Percentiles rank a stretch among this genome's conserved stretches.
phyloP scores from a whole-genome alignment of 2,888 invertebrate species.

The Danaus chrysippus region DNA sequence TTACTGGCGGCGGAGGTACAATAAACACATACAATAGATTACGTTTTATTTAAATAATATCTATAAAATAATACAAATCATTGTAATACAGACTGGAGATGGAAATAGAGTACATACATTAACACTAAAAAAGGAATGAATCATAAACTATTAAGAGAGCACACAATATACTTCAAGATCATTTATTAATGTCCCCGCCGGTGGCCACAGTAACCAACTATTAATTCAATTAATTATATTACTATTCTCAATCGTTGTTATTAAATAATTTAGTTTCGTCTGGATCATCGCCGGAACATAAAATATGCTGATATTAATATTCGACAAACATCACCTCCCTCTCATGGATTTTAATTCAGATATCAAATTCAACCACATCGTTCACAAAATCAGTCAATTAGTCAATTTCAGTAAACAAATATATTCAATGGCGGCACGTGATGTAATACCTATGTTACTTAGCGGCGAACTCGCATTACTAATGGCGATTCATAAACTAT shows the following conservation, averaged over 20 bases:
- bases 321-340: no score
- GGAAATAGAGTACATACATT: constrained; percentile 30
- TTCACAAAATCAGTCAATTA: no score
- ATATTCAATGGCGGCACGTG: not conserved
- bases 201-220: no score
- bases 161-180: not conserved
- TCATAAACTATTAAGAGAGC: constrained; percentile 47
- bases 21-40: constrained; percentile 17
- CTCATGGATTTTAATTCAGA: no score
- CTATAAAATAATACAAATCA: constrained; percentile 45
- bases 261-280: no score
- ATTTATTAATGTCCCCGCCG: no score
- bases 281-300: no score
- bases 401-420: no score
- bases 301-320: no score
- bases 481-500: constrained; percentile 23
- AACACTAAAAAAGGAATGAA: constrained; percentile 59
- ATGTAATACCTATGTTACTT: not conserved
- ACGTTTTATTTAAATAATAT: constrained; percentile 41
- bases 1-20: not conserved
- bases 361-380: no score
- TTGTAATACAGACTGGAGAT: constrained; percentile 32
- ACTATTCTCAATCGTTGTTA: no score
- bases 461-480: not conserved
- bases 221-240: no score